Evolutionary conservation across 2,888 invertebrate genomes (phyloP), one percentile per base, ranked within the genome.

Genomic region (Dilophus febrilis): DNA sequence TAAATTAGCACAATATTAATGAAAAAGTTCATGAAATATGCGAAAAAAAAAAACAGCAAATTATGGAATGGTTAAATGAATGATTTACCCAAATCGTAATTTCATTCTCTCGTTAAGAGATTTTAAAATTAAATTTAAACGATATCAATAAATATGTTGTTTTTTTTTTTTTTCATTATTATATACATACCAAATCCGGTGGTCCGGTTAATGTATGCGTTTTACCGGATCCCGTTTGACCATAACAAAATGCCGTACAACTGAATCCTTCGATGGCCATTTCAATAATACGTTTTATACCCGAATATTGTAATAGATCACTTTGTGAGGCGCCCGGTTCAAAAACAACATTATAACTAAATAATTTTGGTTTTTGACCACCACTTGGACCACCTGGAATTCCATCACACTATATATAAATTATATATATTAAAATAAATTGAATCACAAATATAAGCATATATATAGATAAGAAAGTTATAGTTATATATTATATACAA

Each of bases 141-240:
- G n/a, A 2, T 10, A n/a, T 11, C 11, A 17, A 56, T 68, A n/a
- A n/a, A n/a, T n/a, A n/a, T n/a, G n/a, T n/a, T n/a, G n/a, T n/a
- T n/a, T n/a, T n/a, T n/a, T n/a, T n/a, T n/a, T n/a, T n/a, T n/a
- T n/a, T n/a, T n/a, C n/a, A n/a, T n/a, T n/a, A n/a, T n/a, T n/a
- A n/a, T n/a, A n/a, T n/a, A n/a, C n/a, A 67, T 59, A 87, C 87
- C 66, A 87, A 62, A 49, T 81, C 79, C 0, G 88, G 87, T 11
- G 86, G 86, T 46, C 94, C 94, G 1, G 92, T 92, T 40, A 94
- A 71, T 0, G 94, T 94, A 57, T 92, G 91, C 0, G 94, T 94
- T 65, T 94, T 94, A 5, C 94, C 94, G 48, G 90, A 90, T 33
- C 94, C 92, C 0, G 94, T 94, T 65, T 94, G 94, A 2, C 94